phyloP scores from a whole-genome alignment of 2,113 vertebrate genomes.

The Coryphaenoides rupestris region DNA sequence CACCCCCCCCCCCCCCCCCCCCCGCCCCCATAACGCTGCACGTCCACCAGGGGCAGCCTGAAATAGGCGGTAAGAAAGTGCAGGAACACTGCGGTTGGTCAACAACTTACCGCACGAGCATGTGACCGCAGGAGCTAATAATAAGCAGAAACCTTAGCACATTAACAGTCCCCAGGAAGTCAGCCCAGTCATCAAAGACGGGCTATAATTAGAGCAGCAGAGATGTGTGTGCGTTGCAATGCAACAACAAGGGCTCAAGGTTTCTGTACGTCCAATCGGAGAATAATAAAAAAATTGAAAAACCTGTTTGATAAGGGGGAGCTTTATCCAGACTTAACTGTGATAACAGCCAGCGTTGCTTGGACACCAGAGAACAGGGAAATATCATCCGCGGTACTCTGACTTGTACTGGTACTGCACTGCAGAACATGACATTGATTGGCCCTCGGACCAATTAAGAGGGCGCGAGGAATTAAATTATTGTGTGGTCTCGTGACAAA shows the following conservation, averaged over 20 bases:
- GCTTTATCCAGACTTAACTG: too few relatives aligned
- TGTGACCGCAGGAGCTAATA: constrained; percentile 68
- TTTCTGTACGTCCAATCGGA: too few relatives aligned
- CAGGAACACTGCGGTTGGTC: constrained; percentile 61
- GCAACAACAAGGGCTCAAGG: constrained; percentile 2
- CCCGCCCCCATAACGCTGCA: constrained; percentile 54
- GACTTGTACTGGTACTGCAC: too few relatives aligned
- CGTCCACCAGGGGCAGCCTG: constrained; percentile 34
- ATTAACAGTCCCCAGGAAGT: constrained; percentile 62
- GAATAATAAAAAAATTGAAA: too few relatives aligned
- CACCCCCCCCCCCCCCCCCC: too few relatives aligned
- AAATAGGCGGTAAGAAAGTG: constrained; percentile 57
- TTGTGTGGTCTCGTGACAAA: too few relatives aligned
- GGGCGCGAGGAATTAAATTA: too few relatives aligned
- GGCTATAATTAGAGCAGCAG: constrained; percentile 64
- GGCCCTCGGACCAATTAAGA: constrained; percentile 53
- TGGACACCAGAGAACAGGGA: too few relatives aligned
- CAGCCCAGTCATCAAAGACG: constrained; percentile 60
- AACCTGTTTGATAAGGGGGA: too few relatives aligned
- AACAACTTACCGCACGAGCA: constrained; percentile 56
- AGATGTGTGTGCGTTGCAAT: constrained; percentile 43
- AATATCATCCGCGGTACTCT: constrained; percentile 6
- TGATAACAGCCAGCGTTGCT: too few relatives aligned
- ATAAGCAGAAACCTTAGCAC: constrained; percentile 71
- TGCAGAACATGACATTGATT: neutral